phyloP scores from a whole-genome alignment of 2,888 invertebrate species.

The Aricia artaxerxes region DNA sequence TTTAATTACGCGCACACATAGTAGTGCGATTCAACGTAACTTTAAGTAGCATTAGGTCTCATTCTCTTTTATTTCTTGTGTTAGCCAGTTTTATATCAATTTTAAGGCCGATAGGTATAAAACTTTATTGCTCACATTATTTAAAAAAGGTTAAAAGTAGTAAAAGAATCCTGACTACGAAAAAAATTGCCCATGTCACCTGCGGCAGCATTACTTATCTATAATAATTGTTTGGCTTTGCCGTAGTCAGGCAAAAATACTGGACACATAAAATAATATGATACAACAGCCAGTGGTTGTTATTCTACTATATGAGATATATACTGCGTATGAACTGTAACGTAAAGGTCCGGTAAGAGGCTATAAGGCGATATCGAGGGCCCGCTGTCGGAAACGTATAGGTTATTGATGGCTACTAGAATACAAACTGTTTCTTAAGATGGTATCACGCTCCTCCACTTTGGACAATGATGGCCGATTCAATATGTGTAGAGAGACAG shows the following conservation, averaged over 20 bases:
- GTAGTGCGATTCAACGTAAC: too few relatives aligned
- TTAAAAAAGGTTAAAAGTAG: too few relatives aligned
- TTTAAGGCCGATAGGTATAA: too few relatives aligned
- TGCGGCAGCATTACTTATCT: too few relatives aligned
- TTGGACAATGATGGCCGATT: neutral
- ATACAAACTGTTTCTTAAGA: neutral
- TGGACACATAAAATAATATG: neutral
- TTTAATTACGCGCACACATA: neutral
- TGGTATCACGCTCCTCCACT: neutral
- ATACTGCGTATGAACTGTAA: neutral
- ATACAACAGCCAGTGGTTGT: neutral
- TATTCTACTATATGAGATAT: neutral
- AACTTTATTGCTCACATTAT: too few relatives aligned
- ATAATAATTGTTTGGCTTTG: neutral
- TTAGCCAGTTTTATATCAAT: too few relatives aligned
- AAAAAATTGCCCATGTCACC: too few relatives aligned
- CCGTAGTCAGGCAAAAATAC: neutral
- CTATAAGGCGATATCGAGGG: neutral
- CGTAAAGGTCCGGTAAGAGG: slow-evolving; percentile 21
- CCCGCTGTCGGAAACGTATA: neutral
- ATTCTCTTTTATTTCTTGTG: too few relatives aligned
- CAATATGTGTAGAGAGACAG: neutral
- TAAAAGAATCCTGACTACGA: too few relatives aligned
- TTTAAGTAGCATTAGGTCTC: too few relatives aligned
- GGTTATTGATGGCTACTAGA: neutral